A percentile compares a stretch with the other conserved stretches of the same genome.
phyloP scores from a whole-genome alignment of 2,888 invertebrate genomes.

The Horisme vitalbata region DNA sequence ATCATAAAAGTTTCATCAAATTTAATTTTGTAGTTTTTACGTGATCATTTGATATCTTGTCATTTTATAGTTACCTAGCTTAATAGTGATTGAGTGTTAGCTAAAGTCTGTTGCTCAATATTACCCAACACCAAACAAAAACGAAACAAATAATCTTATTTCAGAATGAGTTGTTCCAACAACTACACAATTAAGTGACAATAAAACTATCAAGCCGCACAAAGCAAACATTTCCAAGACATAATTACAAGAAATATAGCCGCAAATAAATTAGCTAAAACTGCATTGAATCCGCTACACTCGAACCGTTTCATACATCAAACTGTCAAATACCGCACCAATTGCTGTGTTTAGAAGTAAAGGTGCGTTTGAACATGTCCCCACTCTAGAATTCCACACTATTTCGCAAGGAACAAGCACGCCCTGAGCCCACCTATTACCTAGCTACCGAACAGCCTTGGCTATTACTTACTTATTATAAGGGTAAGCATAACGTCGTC shows the following conservation, averaged over 20 bases:
- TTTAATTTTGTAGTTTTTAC: too few relatives aligned
- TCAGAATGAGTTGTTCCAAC: constrained; percentile 10
- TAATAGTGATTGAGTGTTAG: too few relatives aligned
- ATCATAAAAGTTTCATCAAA: too few relatives aligned
- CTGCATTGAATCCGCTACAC: constrained; percentile 24
- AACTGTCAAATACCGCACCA: constrained; percentile 72
- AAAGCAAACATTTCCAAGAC: constrained; percentile 37
- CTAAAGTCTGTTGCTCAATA: too few relatives aligned
- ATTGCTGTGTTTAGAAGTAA: constrained; percentile 67
- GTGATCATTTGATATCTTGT: too few relatives aligned
- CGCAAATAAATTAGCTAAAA: constrained; percentile 35
- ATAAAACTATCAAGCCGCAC: constrained; percentile 34
- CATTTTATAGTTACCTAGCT: too few relatives aligned
- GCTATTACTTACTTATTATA: constrained; percentile 67
- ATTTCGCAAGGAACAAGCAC: constrained; percentile 69
- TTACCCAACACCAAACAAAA: constrained; percentile 3
- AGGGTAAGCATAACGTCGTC: constrained; percentile 60
- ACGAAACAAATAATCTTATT: constrained; percentile 9
- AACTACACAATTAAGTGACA: constrained; percentile 29
- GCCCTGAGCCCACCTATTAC: constrained; percentile 73
- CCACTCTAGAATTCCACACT: constrained; percentile 65
- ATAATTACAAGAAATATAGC: constrained; percentile 42
- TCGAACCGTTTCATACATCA: constrained; percentile 68
- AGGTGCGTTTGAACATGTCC: constrained; percentile 64
- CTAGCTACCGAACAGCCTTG: constrained; percentile 78